Evolutionary conservation across 2,888 invertebrate species (phyloP), one percentile per base, ranked within the genome.

Genomic region (Muschampia staudingeri): DNA sequence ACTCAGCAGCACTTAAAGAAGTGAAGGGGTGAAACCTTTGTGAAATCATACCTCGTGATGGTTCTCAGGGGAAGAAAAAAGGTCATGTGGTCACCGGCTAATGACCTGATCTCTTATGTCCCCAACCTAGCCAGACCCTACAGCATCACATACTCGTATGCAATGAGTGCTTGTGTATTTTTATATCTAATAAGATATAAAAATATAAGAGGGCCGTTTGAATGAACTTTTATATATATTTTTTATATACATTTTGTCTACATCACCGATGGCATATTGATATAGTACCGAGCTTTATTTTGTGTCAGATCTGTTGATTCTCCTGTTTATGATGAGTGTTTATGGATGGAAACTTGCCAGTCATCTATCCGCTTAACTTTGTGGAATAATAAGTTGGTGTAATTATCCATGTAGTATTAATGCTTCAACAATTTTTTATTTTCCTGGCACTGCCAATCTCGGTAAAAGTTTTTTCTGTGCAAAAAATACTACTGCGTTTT

Each of bases 381-480:
- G 44, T 14, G 14, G 14, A 14, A 14, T 44, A 14, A 56, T 56
- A 19, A 19, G 56, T 56, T 56, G 19, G 19, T 9, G 11, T 56
- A 52, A 52, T n/a, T 65, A 65, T 16, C 30, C 25, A 30, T 8
- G 19, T 12, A 30, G 34, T 34, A 3, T 34, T 34, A 30, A 34
- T 34, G 14, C 12, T 67, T 34, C 34, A 34, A 14, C 7, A 34
- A 67, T 34, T 34, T 67, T 67, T 34, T 34, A 67, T 78, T 78
- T 71, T 44, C 61, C 61, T 61, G 61, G 61, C 42, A 72, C 65
- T 56, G 72, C 42, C 61, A 78, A 78, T 78, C 78, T 42, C 78
- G 42, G 71, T 78, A 78, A 78, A 61, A 72, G 78, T 78, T 72
- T 71, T 69, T 72, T 61, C 71, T 56, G 72, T 61, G 56, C 78